These are phyloP conservation scores for Operophtera brumata DNA, from an alignment of 2,888 invertebrate species.

Conservation along the genomic window DNA sequence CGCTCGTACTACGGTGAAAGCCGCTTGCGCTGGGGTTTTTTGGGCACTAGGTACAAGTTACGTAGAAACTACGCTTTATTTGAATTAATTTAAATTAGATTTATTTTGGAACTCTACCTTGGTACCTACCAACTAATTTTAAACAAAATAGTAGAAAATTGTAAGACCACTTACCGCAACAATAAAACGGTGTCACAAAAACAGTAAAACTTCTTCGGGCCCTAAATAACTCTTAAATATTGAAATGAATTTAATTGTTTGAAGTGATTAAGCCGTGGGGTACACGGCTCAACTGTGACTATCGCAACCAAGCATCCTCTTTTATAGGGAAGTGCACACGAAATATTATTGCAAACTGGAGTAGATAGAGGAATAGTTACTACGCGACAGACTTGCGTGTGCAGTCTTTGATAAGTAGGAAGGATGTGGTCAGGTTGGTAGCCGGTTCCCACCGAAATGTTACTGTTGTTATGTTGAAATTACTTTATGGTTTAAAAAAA, in stretches of 20 bases:
- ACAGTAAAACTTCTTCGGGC: slow-evolving; percentile 6
- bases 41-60: no score
- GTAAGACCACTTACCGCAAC: slow-evolving; percentile 33
- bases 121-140: no score
- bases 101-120: no score
- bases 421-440: slow-evolving; percentile 9
- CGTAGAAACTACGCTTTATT: no score
- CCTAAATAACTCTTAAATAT: slow-evolving; percentile 6
- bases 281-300: slow-evolving; percentile 51
- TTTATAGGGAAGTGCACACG: slow-evolving; percentile 43
- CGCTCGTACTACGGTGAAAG: no score
- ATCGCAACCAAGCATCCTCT: neutral
- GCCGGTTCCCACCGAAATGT: slow-evolving; percentile 2
- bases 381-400: slow-evolving; percentile 28
- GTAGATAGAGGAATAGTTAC: neutral
- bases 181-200: slow-evolving; percentile 20
- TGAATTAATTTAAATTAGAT: no score
- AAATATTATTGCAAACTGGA: neutral
- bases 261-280: slow-evolving; percentile 44
- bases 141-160: no score
- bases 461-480: neutral
- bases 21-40: no score
- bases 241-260: slow-evolving; percentile 10
- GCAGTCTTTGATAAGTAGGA: slow-evolving; percentile 27
- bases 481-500: neutral